Conservation (phyloP, 2,797 vertebrate genomes). For the Anguilla pacifica region DNA sequence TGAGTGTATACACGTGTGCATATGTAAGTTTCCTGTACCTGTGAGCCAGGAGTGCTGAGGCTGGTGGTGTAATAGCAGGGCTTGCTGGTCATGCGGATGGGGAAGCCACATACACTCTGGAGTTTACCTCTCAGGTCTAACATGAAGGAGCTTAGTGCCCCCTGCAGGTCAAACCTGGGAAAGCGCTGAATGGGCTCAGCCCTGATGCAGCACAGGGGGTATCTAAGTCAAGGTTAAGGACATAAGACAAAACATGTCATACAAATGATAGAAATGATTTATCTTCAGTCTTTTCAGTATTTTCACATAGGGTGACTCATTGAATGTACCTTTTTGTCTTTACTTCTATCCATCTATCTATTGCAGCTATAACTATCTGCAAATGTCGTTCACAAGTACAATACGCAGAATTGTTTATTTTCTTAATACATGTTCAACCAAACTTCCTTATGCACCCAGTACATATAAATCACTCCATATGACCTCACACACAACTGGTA, state of each 20-base stretch:
- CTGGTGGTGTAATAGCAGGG: constrained; percentile 68
- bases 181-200: constrained; percentile 81
- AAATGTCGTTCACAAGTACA: not conserved
- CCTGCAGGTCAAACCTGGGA: constrained; percentile 72
- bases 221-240: constrained; percentile 65
- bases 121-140: constrained; percentile 71
- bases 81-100: constrained; percentile 74
- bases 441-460: not conserved
- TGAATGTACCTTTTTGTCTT: not conserved
- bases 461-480: not conserved
- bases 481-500: not conserved
- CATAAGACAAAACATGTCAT: not conserved
- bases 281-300: not conserved
- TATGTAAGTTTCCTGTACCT: constrained; percentile 52
- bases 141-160: constrained; percentile 73
- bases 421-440: not conserved
- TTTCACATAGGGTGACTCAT: not conserved
- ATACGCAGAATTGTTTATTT: not conserved
- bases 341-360: not conserved
- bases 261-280: not conserved
- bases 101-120: constrained; percentile 79
- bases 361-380: not conserved
- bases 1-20: constrained; percentile 27
- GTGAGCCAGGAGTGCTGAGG: constrained; percentile 57
- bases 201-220: constrained; percentile 86